Base-by-base conservation (phyloP, 2,797 vertebrate species). In the Dromococcyx pavoninus region DNA sequence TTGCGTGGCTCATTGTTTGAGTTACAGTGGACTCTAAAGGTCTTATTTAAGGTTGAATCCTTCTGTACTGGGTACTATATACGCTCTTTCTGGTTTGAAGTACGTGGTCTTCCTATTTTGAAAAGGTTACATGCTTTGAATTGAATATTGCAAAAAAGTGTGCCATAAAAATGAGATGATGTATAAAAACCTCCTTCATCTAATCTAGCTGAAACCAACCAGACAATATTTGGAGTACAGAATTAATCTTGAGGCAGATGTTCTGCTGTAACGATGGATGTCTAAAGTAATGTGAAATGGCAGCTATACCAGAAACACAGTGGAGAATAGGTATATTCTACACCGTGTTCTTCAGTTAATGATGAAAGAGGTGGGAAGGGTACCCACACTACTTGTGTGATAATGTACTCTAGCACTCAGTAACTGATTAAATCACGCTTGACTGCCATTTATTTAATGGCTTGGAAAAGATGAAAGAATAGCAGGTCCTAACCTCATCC, bases 311-410 rank as follows among this genome's bases (percentile, higher is more conserved):
- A 57, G 53, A 76, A 80, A 57, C 0, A 2, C 33, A 17, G 27
- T 57, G 73, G 41, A 66, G 62, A 67, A 69, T 33, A 43, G 65
- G 3, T 22, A 17, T 80, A 27, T 70, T 46, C 15, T 57, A 19
- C 8, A 30, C 8, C 3, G 8, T 0, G 1, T 28, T 77, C 57
- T 83, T 91, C 44, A 86, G 53, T 13, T 60, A 44, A n/a, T 33
- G 32, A 17, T 5, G 48, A 87, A 43, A 85, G 24, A 30, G n/a
- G 4, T 25, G 17, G 72, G 48, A 91, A 53, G 25, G 32, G 14
- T 19, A 27, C 11, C 17, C n/a, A 7, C 1, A 0, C 9, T 61
- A 0, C 13, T 33, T 58, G 12, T 73, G 35, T 64, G 35, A 17
- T 72, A 8, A 28, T 30, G 19, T 78, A 35, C 39, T 89, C 14